Base-by-base conservation (phyloP, 2,888 invertebrate species). In the Rotaria socialis region DNA sequence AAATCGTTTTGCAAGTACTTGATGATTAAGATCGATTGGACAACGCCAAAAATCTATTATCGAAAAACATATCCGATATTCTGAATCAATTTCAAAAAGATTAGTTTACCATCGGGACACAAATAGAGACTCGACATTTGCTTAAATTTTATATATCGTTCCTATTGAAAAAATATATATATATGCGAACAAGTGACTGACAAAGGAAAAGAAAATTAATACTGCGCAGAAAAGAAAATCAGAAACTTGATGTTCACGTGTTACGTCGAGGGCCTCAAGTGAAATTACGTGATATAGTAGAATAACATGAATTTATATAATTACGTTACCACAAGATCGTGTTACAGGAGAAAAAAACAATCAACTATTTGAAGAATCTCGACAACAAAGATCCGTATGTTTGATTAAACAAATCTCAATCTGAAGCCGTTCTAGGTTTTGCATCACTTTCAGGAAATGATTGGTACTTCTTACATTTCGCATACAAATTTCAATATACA, bases 21-120 rank as follows among this genome's bases (percentile, higher is more conserved):
- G 60, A 60, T 60, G 60, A n/a, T 60, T 60, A 4, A 60, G 16
- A 60, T 60, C 60, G 27, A 60, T 60, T 60, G 60, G 60, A 60
- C 60, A 60, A 60, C 60, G 60, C 60, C 60, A 60, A 60, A 60
- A 60, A 60, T 60, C 60, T 60, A 60, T 60, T 14, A 60, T 60
- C 27, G 2, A 11, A n/a, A 60, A n/a, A 60, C 35, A 35, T 35
- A 60, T 60, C 4, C 14, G 14, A n/a, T 60, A 0, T 27, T 60
- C 27, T 27, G 2, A 60, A 8, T 60, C n/a, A 14, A n/a, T 7
- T 47, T 10, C 4, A 60, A 60, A 27, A 14, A 16, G 16, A 27
- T 0, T 27, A 60, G 3, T n/a, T 60, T 60, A 60, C 60, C 60
- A 60, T 60, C 60, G 10, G 60, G 60, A 60, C 60, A 60, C 3